Evolutionary conservation across 2,797 vertebrate genomes (phyloP), one percentile per base, ranked within the genome.

Genomic region (Tragopan temminckii): DNA sequence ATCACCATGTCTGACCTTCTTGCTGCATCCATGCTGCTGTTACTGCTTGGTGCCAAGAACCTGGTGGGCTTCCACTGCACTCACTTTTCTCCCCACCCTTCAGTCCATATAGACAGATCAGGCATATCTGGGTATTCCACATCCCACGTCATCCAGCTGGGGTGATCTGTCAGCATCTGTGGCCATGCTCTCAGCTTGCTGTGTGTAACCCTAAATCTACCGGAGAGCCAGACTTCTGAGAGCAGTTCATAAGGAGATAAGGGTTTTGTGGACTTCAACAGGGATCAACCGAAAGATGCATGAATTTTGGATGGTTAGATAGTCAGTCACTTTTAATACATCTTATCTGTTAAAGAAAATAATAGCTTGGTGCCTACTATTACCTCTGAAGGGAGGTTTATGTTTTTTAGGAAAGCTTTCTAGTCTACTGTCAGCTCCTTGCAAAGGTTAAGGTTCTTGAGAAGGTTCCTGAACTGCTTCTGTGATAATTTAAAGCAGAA

Each of bases 401-500:
- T 95, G 63, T 79, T 96, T 91, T 97, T 91, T 24, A 98, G 95
- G 46, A 98, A 98, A 79, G 94, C 83, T 50, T 95, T 97, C 97
- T 97, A 98, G 35, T 97, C 89, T 63, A 97, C 94, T 61, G 58
- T 85, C 52, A 95, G 91, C 13, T 92, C 83, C 15, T 93, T 93
- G 70, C 77, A 96, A 82, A 97, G 43, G 20, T 92, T 91, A 24
- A 98, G 81, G 59, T 95, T 97, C 72, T 95, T 94, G 72, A 98
- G 81, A 75, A 98, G 90, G 15, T 97, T 96, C 40, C 80, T 97
- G 79, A 97, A 98, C 68, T 98, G 95, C 31, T 67, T 95, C 15
- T 97, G 97, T 14, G 97, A 95, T 21, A 97, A 96, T 24, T 94
- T 95, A 81, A 96, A 88, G 40, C 97, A 98, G 91, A 98, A 98